These are phyloP conservation scores for Tenodera sinensis DNA, from an alignment of 2,888 invertebrate genomes.

Conservation along the genomic window DNA sequence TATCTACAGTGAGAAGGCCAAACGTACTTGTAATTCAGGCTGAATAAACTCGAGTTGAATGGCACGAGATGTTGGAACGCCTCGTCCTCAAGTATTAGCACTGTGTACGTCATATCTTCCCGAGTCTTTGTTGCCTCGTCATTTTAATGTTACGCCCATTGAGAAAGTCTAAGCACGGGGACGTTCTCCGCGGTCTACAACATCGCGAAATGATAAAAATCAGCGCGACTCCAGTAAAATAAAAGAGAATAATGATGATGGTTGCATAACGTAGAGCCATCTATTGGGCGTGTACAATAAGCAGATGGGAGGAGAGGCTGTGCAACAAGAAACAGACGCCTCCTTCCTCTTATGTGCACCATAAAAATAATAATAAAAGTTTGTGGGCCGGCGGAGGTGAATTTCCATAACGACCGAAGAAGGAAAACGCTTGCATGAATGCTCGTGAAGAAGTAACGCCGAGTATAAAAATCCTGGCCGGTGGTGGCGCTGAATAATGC, in stretches of 20 bases:
- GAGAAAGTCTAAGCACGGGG: not conserved
- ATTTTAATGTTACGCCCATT: not conserved
- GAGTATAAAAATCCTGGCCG: not conserved
- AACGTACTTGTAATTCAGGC: too few relatives aligned
- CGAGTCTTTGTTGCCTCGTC: not conserved
- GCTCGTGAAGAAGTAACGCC: not conserved
- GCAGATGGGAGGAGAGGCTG: not conserved
- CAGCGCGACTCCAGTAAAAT: not conserved
- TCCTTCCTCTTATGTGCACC: not conserved
- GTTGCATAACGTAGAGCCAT: not conserved
- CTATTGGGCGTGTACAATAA: not conserved
- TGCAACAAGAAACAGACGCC: slow-evolving; percentile 1
- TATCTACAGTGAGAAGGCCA: too few relatives aligned
- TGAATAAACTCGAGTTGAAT: too few relatives aligned
- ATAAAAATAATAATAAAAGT: not conserved
- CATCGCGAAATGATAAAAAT: not conserved
- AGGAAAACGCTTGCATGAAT: not conserved
- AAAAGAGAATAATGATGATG: not conserved
- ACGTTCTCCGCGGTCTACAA: not conserved
- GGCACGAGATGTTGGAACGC: too few relatives aligned
- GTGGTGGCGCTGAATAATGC: not conserved
- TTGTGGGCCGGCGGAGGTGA: not conserved
- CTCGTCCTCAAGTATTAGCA: too few relatives aligned
- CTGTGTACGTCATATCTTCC: too few relatives aligned
- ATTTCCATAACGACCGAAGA: not conserved